Base-by-base conservation (phyloP, 2,888 invertebrate genomes). In the Uropetala carovei region DNA sequence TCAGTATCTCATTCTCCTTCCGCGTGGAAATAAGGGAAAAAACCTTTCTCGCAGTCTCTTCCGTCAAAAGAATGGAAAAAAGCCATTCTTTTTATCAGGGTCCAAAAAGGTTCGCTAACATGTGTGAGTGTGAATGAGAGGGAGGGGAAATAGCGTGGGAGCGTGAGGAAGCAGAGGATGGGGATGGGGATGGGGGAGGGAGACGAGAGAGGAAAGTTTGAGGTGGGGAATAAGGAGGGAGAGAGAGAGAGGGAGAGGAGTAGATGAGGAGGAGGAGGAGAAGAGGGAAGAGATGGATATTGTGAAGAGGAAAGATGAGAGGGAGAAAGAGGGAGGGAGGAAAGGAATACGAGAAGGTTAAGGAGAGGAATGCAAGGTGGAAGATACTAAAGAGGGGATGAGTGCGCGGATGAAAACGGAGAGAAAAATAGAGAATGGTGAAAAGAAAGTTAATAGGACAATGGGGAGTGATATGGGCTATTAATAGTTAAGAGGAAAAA, bases 1-100 rank as follows among this genome's bases (percentile, higher is more conserved):
- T 22, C 27, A 30, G 86, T 59, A 60, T 27, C 86, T 58, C 60
- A 22, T 57, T 86, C 27, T 27, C 22, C 75, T 27, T 22, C 27
- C 22, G 68, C 68, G 68, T 68, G 68, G 13, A 75, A 75, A 75
- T 27, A 27, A 68, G 68, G 68, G n/a, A 68, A 68, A 68, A 68
- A n/a, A n/a, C 64, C 7, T 64, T 64, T 7, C 64, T 64, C 68
- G 68, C 22, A 18, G 68, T 18, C n/a, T 68, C 68, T n/a, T 13
- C 22, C n/a, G 68, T 68, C 68, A 27, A 22, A n/a, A 83, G 83
- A 18, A 43, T 56, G 8, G 58, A 57, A 58, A 57, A 58, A 59
- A 22, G 89, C 27, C 60, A 68, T 64, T 89, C 89, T 89, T 89
- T 64, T 43, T 43, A 89, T 86, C 57, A 14, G 18, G 30, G 30